Evolutionary conservation across 2,113 vertebrate genomes (phyloP).

Genomic region (Tyto alba): DNA sequence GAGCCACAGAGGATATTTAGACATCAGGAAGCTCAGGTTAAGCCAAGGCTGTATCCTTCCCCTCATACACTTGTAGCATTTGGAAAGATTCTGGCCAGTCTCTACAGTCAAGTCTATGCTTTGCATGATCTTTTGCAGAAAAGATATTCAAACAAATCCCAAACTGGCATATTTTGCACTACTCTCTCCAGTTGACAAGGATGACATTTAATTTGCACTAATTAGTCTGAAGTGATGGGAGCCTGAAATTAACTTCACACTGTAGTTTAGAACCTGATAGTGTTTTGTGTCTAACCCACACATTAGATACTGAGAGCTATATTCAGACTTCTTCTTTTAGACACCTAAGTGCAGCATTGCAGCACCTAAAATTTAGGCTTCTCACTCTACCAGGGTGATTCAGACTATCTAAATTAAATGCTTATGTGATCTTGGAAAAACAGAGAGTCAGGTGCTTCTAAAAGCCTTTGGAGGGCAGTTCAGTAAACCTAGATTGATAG

Average conservation of each 20-base stretch:
- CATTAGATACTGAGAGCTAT: background rate
- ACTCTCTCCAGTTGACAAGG: background rate
- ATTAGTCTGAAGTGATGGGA: background rate
- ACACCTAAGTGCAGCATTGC: background rate
- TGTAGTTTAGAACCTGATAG: constrained; percentile 5
- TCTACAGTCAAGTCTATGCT: background rate
- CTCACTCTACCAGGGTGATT: background rate
- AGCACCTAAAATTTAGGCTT: constrained; percentile 21
- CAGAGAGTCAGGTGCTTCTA: background rate
- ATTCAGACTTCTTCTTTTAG: constrained; percentile 30
- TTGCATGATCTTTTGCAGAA: background rate
- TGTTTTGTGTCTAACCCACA: background rate
- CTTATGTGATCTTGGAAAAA: background rate
- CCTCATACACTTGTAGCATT: background rate
- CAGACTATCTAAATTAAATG: background rate
- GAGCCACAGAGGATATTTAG: background rate
- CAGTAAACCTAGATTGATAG: background rate
- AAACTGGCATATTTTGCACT: background rate
- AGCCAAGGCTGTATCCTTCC: background rate
- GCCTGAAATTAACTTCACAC: constrained; percentile 10
- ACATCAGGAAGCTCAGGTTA: background rate
- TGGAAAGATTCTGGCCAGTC: background rate
- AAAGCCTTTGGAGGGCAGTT: background rate
- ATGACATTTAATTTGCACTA: background rate
- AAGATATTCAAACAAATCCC: background rate